These are phyloP conservation scores for Fistularia tabacaria DNA, from an alignment of 2,797 vertebrate genomes.

Conservation along the genomic window DNA sequence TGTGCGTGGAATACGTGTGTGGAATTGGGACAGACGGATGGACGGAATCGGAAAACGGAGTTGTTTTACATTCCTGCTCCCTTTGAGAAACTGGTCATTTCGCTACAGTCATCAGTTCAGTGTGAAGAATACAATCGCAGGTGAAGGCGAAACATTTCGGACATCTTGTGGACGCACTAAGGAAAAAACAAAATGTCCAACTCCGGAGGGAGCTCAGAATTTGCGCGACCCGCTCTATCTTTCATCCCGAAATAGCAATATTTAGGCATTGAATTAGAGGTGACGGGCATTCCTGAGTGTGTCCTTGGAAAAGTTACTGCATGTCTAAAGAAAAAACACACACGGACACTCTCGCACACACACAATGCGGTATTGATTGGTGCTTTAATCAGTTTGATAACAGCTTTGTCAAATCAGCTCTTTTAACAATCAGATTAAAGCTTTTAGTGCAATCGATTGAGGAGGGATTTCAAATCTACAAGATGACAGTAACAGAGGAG, in stretches of 20 bases:
- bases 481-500: slow-evolving; percentile 68
- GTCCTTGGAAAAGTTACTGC: slow-evolving; percentile 65
- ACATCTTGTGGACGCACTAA: slow-evolving; percentile 7
- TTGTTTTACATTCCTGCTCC: slow-evolving; percentile 38
- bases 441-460: slow-evolving; percentile 78
- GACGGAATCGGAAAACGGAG: slow-evolving; percentile 41
- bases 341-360: slow-evolving; percentile 59
- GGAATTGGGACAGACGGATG: slow-evolving; percentile 57
- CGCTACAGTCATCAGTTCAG: slow-evolving; percentile 63
- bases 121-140: slow-evolving; percentile 61
- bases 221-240: slow-evolving; percentile 12
- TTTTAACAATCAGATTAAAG: slow-evolving; percentile 83
- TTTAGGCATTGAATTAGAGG: slow-evolving; percentile 22
- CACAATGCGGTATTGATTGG: slow-evolving; percentile 76
- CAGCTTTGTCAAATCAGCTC: slow-evolving; percentile 84
- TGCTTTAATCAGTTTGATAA: slow-evolving; percentile 82
- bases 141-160: slow-evolving; percentile 30
- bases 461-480: slow-evolving; percentile 69
- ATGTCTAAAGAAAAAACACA: slow-evolving; percentile 36
- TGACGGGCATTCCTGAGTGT: slow-evolving; percentile 35
- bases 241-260: neutral
- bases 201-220: slow-evolving; percentile 40
- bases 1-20: slow-evolving; percentile 66
- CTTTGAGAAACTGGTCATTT: slow-evolving; percentile 60
- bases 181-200: too few species aligned